A percentile compares a stretch with the other conserved stretches of the same genome.
These are phyloP conservation scores for Sylvia atricapilla DNA, from an alignment of 2,113 vertebrate genomes.

Conservation along the genomic window DNA sequence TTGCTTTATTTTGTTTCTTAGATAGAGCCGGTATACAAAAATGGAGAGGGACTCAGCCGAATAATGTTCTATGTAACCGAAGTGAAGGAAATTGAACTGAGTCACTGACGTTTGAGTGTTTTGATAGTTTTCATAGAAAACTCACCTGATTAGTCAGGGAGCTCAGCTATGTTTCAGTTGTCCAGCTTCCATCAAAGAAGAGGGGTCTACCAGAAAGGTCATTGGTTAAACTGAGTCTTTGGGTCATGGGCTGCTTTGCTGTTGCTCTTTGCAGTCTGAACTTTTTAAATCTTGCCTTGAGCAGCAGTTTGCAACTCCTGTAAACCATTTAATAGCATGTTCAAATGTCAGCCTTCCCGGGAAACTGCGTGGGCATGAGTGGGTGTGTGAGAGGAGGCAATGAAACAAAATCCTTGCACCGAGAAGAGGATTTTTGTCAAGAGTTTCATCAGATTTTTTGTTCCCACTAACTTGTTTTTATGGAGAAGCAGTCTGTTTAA, in stretches of 20 bases:
- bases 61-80: not conserved
- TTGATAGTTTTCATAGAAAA: not conserved
- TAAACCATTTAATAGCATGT: not conserved
- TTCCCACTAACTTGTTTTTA: not conserved
- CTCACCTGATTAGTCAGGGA: not conserved
- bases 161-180: not conserved
- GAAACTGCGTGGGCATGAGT: accelerated
- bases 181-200: not conserved
- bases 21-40: not conserved
- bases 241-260: not conserved
- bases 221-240: not conserved
- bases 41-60: not conserved
- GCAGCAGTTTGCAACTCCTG: not conserved
- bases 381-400: not conserved
- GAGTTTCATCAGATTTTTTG: not conserved
- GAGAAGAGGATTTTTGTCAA: not conserved
- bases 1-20: not conserved
- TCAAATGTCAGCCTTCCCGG: not conserved
- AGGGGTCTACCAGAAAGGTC: not conserved
- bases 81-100: not conserved
- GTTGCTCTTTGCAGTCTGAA: not conserved
- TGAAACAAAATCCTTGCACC: not conserved
- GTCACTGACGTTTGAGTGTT: accelerated
- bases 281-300: conserved; percentile 4
- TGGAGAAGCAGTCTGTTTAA: not conserved